Percentiles rank a stretch among this genome's conserved stretches.
These are phyloP conservation scores for Kryptolebias marmoratus DNA, from an alignment of 2,113 vertebrate genomes.

Conservation along the genomic window DNA sequence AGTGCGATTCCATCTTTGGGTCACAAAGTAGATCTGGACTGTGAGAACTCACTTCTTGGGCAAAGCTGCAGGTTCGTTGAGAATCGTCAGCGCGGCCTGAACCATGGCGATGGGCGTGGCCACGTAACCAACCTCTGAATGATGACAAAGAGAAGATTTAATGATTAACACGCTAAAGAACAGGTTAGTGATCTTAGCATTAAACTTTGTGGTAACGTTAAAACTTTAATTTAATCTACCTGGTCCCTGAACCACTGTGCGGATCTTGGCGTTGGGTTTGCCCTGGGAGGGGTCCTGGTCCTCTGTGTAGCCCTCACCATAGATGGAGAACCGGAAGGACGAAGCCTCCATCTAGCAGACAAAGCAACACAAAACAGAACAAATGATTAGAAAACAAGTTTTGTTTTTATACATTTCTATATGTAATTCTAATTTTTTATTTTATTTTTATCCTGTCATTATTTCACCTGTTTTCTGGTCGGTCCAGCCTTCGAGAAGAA, in stretches of 20 bases:
- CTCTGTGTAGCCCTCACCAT: slow-evolving; percentile 91
- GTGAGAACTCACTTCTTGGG: slow-evolving; percentile 86
- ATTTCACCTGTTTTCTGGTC: slow-evolving; percentile 91
- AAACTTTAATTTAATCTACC: slow-evolving; percentile 73
- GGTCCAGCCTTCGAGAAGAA: slow-evolving; percentile 89
- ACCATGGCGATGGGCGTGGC: slow-evolving; percentile 93
- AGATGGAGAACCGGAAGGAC: slow-evolving; percentile 90
- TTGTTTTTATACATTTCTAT: neutral
- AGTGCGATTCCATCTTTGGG: neutral
- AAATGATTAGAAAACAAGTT: neutral
- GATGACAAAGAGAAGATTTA: slow-evolving; percentile 23
- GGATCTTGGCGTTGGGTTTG: slow-evolving; percentile 90
- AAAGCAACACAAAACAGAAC: neutral
- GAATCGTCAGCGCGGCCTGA: slow-evolving; percentile 88
- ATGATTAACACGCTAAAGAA: neutral
- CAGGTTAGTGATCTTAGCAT: neutral
- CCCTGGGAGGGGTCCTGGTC: slow-evolving; percentile 80
- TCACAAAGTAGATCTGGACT: neutral
- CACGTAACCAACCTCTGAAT: slow-evolving; percentile 88
- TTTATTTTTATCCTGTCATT: neutral
- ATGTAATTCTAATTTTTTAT: neutral
- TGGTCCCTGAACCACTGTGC: slow-evolving; percentile 92
- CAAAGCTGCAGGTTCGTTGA: slow-evolving; percentile 86
- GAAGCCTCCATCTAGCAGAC: slow-evolving; percentile 85
- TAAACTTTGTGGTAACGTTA: neutral